These are phyloP conservation scores for Torymus auratus DNA, from an alignment of 2,888 invertebrate genomes.

Conservation along the genomic window DNA sequence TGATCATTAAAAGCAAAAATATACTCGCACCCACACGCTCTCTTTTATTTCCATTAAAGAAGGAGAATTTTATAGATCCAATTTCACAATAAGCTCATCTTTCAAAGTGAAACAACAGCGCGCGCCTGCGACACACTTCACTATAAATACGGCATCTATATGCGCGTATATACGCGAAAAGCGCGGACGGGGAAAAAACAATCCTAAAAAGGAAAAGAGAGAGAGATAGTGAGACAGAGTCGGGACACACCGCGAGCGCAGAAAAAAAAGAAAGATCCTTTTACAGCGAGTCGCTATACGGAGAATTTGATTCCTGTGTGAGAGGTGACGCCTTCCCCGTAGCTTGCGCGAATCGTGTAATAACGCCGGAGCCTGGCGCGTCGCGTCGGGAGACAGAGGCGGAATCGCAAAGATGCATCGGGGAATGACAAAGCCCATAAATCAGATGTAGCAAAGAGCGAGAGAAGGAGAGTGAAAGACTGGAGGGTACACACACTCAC, in stretches of 20 bases:
- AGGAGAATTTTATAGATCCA: background rate
- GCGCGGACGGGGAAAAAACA: background rate
- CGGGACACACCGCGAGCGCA: background rate
- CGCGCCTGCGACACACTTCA: no score
- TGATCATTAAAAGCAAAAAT: no score
- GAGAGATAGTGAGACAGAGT: no score
- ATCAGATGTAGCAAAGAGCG: conserved; percentile 61
- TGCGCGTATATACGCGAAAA: background rate
- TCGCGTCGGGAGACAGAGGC: conserved; percentile 14
- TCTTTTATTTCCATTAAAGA: background rate
- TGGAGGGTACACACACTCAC: no score
- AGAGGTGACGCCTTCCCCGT: conserved; percentile 16
- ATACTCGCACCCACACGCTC: no score
- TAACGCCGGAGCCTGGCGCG: background rate
- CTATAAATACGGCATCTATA: no score
- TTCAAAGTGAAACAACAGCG: no score
- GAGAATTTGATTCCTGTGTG: conserved; percentile 43
- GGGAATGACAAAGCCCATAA: conserved; percentile 65
- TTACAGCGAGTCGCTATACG: conserved; percentile 22
- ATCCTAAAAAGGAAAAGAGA: background rate
- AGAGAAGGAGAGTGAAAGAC: conserved; percentile 46
- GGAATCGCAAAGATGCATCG: conserved; percentile 54
- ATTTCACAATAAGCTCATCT: background rate
- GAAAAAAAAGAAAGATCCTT: background rate
- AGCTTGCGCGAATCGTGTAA: conserved; percentile 16